phyloP scores from a whole-genome alignment of 92 coral and sea anemone species.

The Heliopora coerulea region DNA sequence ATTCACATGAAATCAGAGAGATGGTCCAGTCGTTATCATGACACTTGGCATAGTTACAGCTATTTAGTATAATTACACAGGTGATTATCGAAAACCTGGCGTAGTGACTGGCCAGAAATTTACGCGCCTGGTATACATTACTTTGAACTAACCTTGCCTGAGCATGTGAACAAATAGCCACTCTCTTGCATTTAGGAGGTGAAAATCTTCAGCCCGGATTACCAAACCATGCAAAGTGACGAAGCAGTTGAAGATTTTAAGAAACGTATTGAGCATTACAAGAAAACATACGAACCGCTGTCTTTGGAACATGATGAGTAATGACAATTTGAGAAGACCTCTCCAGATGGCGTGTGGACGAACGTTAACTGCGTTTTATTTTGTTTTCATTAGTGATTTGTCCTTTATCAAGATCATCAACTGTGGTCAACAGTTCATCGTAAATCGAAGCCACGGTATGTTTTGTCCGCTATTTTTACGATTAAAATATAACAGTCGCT shows the following conservation, averaged over 20 bases:
- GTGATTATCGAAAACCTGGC: no score
- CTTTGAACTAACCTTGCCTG: no score
- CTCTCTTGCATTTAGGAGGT: slow-evolving; percentile 58
- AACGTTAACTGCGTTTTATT: background rate
- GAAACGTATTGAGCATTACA: slow-evolving; percentile 88
- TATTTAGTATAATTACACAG: no score
- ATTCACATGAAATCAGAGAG: no score
- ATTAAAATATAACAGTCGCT: no score
- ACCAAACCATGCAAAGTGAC: slow-evolving; percentile 81
- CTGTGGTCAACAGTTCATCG: slow-evolving; percentile 91
- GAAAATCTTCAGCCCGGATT: slow-evolving; percentile 94
- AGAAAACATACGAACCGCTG: slow-evolving; percentile 83
- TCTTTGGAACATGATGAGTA: slow-evolving; percentile 82
- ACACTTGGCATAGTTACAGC: no score
- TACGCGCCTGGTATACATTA: no score
- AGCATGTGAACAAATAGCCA: no score
- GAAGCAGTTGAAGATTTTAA: slow-evolving; percentile 80
- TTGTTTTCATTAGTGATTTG: slow-evolving; percentile 46
- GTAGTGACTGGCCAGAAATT: no score
- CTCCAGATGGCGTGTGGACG: no score
- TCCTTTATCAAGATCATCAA: slow-evolving; percentile 89
- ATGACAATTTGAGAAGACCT: background rate
- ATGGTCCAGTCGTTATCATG: no score
- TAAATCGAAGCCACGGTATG: slow-evolving; percentile 88
- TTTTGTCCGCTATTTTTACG: no score